Percentiles rank a stretch among this genome's conserved stretches.
Evolutionary conservation across 2,888 invertebrate species (phyloP).

Genomic region (Pristionchus mayeri): DNA sequence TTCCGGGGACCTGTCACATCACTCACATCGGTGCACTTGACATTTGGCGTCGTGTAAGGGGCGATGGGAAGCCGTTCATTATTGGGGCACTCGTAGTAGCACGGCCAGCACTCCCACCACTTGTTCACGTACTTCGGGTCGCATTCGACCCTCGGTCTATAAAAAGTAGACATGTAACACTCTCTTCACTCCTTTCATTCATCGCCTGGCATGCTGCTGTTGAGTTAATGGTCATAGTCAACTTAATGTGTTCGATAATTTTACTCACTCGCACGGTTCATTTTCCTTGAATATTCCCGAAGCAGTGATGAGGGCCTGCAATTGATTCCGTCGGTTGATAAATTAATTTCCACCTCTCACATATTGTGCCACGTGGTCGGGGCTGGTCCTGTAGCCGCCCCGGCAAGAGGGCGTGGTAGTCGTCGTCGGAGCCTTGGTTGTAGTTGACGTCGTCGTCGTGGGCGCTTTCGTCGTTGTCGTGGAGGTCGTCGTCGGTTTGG

Average conservation of each 20-base stretch:
- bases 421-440: background rate
- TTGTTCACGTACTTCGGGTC: background rate
- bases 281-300: background rate
- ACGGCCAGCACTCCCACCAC: constrained; percentile 33
- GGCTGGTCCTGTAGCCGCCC: background rate
- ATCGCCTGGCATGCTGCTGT: too few relatives aligned
- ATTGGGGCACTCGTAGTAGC: background rate
- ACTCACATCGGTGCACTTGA: background rate
- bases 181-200: too few relatives aligned
- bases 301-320: background rate
- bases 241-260: too few relatives aligned
- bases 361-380: background rate
- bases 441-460: background rate
- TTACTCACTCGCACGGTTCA: background rate
- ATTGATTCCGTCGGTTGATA: too few relatives aligned
- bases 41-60: background rate
- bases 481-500: background rate
- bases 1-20: too few relatives aligned
- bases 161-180: too few relatives aligned
- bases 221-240: too few relatives aligned
- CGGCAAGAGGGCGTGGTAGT: background rate
- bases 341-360: background rate
- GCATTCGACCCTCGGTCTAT: background rate
- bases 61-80: background rate
- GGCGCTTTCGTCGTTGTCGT: background rate